Conservation (phyloP, 2,113 vertebrate genomes). For the Chaenogobius annularis region DNA sequence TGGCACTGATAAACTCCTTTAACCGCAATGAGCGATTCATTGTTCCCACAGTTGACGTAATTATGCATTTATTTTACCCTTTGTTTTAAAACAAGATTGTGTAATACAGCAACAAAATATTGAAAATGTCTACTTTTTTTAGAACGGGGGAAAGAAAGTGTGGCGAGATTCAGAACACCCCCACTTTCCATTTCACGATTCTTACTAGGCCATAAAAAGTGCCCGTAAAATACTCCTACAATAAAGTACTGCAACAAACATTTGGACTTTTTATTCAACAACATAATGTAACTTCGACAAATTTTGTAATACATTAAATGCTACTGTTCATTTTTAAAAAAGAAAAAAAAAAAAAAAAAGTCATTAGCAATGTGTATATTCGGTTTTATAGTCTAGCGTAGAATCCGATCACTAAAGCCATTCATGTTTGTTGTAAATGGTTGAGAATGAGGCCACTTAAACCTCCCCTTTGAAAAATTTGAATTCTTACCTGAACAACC, state of each 20-base stretch:
- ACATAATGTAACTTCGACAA: slow-evolving; percentile 74
- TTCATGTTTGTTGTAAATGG: slow-evolving; percentile 83
- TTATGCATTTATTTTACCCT: not conserved
- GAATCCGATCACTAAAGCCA: slow-evolving; percentile 83
- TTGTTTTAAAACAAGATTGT: not conserved
- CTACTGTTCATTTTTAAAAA: slow-evolving; percentile 75
- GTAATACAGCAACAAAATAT: too few species aligned
- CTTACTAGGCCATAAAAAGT: slow-evolving; percentile 48
- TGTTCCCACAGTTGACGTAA: slow-evolving; percentile 66
- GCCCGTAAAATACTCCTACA: not conserved
- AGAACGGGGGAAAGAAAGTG: slow-evolving; percentile 65
- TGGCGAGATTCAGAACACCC: slow-evolving; percentile 76
- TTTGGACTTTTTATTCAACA: slow-evolving; percentile 81
- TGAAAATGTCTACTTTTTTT: not conserved
- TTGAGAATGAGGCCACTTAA: slow-evolving; percentile 82
- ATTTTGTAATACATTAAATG: slow-evolving; percentile 83
- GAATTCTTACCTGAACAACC: slow-evolving; percentile 65
- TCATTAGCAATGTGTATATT: slow-evolving; percentile 79
- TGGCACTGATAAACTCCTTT: slow-evolving; percentile 66
- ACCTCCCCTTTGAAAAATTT: slow-evolving; percentile 43
- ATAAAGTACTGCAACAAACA: slow-evolving; percentile 30
- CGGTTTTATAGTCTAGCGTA: slow-evolving; percentile 79
- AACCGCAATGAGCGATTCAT: slow-evolving; percentile 67
- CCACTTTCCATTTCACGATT: slow-evolving; percentile 75
- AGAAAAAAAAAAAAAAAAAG: slow-evolving; percentile 47